Evolutionary conservation across 2,888 invertebrate species (phyloP).

Genomic region (Griposia aprilina): DNA sequence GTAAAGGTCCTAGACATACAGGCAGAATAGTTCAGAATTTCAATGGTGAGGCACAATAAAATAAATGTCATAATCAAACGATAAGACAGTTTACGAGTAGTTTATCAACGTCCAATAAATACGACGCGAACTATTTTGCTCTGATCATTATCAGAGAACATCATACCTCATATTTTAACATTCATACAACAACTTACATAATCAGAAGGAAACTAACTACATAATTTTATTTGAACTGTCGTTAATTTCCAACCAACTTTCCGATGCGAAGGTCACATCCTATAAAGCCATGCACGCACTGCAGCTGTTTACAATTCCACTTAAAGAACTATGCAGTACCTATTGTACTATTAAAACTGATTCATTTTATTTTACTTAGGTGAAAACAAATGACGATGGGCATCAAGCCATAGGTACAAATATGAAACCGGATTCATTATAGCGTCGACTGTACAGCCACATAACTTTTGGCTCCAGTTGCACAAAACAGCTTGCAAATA

Average conservation of each 20-base stretch:
- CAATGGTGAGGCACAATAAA: too few relatives aligned
- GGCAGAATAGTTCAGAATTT: background rate
- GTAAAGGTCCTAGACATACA: background rate
- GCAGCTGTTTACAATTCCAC: background rate
- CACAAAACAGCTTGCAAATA: background rate
- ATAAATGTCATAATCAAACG: background rate
- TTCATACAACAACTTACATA: slow-evolving; percentile 9
- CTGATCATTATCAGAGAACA: slow-evolving; percentile 1
- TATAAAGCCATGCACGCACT: background rate
- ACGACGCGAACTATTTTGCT: background rate
- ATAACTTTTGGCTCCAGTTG: background rate
- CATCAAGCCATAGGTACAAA: background rate
- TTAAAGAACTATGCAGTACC: background rate
- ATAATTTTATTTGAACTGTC: slow-evolving; percentile 5
- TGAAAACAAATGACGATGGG: background rate
- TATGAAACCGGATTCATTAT: background rate
- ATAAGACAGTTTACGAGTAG: background rate
- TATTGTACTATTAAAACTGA: background rate
- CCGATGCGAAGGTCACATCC: slow-evolving; percentile 33
- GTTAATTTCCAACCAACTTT: slow-evolving; percentile 43
- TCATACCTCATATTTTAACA: slow-evolving; percentile 2
- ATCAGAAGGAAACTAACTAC: slow-evolving; percentile 6
- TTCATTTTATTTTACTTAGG: background rate
- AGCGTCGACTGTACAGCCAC: too few relatives aligned
- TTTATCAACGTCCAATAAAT: background rate